phyloP scores from a whole-genome alignment of 2,888 invertebrate genomes.

The Pantelozetes paolii region DNA sequence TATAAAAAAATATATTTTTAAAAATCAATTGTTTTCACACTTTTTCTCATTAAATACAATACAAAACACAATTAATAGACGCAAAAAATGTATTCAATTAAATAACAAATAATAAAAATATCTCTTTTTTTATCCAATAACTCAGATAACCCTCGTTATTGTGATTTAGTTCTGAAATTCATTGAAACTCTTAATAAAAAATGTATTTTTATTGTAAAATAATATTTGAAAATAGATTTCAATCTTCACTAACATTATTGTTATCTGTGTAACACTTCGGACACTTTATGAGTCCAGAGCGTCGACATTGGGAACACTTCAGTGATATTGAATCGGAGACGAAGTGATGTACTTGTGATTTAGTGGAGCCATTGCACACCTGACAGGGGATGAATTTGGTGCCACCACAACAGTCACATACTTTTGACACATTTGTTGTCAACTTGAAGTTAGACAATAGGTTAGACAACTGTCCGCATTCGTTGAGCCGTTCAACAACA shows the following conservation, averaged over 20 bases:
- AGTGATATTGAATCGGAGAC: slow-evolving; percentile 31
- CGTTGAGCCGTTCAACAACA: slow-evolving; percentile 39
- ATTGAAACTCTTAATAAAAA: too few species aligned
- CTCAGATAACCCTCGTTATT: too few species aligned
- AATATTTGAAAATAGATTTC: too few species aligned
- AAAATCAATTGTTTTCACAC: too few species aligned
- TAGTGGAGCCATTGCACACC: slow-evolving; percentile 39
- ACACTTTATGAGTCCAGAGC: slow-evolving; percentile 39
- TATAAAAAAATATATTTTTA: too few species aligned
- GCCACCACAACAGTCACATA: slow-evolving; percentile 39
- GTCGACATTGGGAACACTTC: slow-evolving; percentile 37
- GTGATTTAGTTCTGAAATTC: too few species aligned
- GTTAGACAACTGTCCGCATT: slow-evolving; percentile 28
- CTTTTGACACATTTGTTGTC: neutral
- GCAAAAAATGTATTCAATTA: too few species aligned
- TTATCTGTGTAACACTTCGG: slow-evolving; percentile 37
- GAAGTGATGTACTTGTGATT: slow-evolving; percentile 41
- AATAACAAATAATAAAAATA: too few species aligned
- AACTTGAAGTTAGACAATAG: slow-evolving; percentile 29
- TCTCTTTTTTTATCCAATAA: too few species aligned
- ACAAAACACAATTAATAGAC: too few species aligned
- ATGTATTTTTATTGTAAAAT: too few species aligned
- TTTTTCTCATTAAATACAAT: too few species aligned
- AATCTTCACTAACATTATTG: neutral
- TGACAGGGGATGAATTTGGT: slow-evolving; percentile 40